Evolutionary conservation across 2,888 invertebrate species (phyloP), one percentile per base, ranked within the genome.

Genomic region (Napeogenes inachia): DNA sequence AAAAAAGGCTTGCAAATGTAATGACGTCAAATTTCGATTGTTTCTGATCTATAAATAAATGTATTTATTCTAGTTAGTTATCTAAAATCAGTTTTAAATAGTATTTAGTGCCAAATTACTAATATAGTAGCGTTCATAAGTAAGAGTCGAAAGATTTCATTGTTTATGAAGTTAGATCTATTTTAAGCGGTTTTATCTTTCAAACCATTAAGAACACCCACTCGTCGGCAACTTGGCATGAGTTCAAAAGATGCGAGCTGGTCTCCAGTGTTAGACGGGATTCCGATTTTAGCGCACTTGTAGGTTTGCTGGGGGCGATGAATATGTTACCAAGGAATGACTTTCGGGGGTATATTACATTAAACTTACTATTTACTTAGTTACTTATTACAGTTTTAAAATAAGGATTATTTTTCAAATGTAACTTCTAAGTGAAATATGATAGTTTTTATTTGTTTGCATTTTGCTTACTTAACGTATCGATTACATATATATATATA

Each of bases 121-220:
- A 45, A 64, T 61, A 64, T 64, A 62, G 60, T 45, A 38, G 13
- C 45, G 45, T 54, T 21, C 59, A 47, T 57, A 50, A 45, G 54
- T 55, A 56, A 59, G 47, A 53, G 60, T 61, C 53, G 62, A 60
- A 64, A 58, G 56, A 61, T 66, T 55, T 78, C 80, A 88, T 89
- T 89, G 89, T 90, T 90, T 89, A 88, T 80, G 85, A 82, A 80
- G 77, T 71, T 75, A 68, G 71, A 69, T 75, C 80, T 90, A 89
- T 90, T 87, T 90, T 81, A 77, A 79, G 86, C 76, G 81, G 85
- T 82, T 82, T 86, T 87, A 88, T 89, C 89, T 90, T 84, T 84
- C 87, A 79, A 75, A 78, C 87, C 87, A 84, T 85, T 77, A 76
- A 73, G 80, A 78, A 82, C 89, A 82, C 89, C 87, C 85, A 87